Evolutionary conservation across 2,797 vertebrate species (phyloP), one percentile per base, ranked within the genome.

Genomic region (Rhynchonycteris naso): DNA sequence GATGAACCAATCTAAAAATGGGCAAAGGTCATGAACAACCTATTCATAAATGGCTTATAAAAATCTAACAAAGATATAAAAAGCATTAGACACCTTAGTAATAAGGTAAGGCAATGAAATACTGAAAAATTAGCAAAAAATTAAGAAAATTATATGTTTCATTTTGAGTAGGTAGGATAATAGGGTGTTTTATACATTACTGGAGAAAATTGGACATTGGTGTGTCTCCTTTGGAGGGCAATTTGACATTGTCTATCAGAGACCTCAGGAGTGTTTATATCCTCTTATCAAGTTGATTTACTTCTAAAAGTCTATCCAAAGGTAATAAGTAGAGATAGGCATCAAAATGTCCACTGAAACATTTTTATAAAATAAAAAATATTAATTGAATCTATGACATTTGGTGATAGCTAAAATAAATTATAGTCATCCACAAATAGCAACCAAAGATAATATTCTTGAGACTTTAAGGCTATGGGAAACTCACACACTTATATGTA

Each of bases 401-500:
- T 81, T 92, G 54, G 6, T 66, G 5, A 22, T 66, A 76, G 13
- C 28, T 80, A 95, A 59, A 56, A 35, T 11, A 93, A 90, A 68
- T 22, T 75, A 21, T 28, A 83, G 12, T 54, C 24, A 79, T 71
- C 58, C 14, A 22, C 21, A 61, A 24, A 79, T 91, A 69, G 3
- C 19, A 84, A 52, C 11, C 50, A 76, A 78, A 95, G 87, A 72
- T 71, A 33, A 81, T 75, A 74, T 83, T 78, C 19, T 89, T 76
- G 22, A 92, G 89, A 28, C 35, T 28, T 63, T 61, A 94, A 90
- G 19, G 6, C 56, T 38, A 78, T 58, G 35, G 47, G 12, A 66
- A 80, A 91, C 38, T 68, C 21, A 18, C 16, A 30, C 10, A 30
- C 76, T 91, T 68, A 61, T 30, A 26, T n/a, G 58, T 74, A 87